Evolutionary conservation across 1,140 invertebrate genomes (phyloP).

Genomic region (Adoxophyes honmai): DNA sequence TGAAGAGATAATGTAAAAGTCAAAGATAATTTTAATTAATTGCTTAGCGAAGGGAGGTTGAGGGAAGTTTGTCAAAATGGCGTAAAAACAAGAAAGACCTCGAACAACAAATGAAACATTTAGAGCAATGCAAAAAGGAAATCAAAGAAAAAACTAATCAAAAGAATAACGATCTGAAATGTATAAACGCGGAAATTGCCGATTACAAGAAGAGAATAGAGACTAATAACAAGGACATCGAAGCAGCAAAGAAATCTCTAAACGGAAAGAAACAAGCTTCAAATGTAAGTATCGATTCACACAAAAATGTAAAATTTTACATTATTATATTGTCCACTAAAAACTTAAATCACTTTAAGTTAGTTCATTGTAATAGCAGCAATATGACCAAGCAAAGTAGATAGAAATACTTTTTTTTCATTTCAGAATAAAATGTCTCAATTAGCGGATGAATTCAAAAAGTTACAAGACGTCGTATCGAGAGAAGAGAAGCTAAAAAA

Average conservation of each 20-base stretch:
- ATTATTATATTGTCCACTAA: no score
- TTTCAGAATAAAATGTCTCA: slow-evolving; percentile 38
- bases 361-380: no score
- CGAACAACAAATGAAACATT: slow-evolving; percentile 44
- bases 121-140: slow-evolving; percentile 47
- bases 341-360: no score
- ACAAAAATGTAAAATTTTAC: not conserved
- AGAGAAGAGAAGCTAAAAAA: slow-evolving; percentile 38
- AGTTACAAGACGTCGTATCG: slow-evolving; percentile 31
- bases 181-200: slow-evolving; percentile 44
- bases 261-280: slow-evolving; percentile 39
- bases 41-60: slow-evolving; percentile 50
- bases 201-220: slow-evolving; percentile 44
- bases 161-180: slow-evolving; percentile 54
- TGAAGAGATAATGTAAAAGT: no score
- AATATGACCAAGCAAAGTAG: no score
- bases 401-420: no score
- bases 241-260: slow-evolving; percentile 35
- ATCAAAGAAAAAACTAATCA: slow-evolving; percentile 51
- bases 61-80: slow-evolving; percentile 51
- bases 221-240: slow-evolving; percentile 42
- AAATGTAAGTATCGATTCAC: slow-evolving; percentile 35
- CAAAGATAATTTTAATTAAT: not conserved
- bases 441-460: slow-evolving; percentile 29
- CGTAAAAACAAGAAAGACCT: slow-evolving; percentile 59